Conservation (phyloP, 2,113 vertebrate genomes). For the Alligator mississippiensis region DNA sequence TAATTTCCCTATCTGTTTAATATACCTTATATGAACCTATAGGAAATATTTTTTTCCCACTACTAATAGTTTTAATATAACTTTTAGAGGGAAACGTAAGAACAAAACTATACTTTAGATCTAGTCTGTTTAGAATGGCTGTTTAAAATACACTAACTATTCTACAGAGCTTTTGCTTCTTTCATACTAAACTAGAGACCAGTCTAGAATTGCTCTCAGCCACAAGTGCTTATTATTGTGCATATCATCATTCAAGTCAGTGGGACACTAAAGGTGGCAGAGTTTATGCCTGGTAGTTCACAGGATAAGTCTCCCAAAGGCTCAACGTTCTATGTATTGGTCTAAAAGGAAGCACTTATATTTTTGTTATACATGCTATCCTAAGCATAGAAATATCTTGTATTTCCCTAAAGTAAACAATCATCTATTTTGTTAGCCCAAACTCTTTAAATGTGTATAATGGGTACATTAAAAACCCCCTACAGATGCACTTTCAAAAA, state of each 20-base stretch:
- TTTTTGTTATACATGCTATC: not conserved
- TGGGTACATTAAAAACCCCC: not conserved
- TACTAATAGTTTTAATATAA: not conserved
- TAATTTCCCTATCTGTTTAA: not conserved
- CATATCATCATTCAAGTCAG: not conserved
- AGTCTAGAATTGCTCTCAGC: accelerated
- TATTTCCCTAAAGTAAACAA: not conserved
- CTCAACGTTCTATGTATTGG: no score
- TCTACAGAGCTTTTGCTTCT: not conserved
- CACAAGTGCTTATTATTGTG: not conserved
- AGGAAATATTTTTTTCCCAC: not conserved
- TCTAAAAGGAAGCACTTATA: not conserved
- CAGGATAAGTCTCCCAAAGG: not conserved
- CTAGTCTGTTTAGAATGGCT: not conserved
- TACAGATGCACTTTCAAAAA: not conserved
- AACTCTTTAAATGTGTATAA: not conserved
- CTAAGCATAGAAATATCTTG: not conserved
- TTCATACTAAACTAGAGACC: accelerated
- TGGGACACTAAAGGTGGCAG: not conserved
- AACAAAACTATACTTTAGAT: not conserved
- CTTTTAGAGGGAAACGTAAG: not conserved
- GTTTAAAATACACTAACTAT: not conserved
- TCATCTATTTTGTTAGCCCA: not conserved
- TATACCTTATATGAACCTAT: not conserved
- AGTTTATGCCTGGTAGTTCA: not conserved